Evolutionary conservation across 2,113 vertebrate species (phyloP), one percentile per base, ranked within the genome.

Genomic region (Antennarius striatus): DNA sequence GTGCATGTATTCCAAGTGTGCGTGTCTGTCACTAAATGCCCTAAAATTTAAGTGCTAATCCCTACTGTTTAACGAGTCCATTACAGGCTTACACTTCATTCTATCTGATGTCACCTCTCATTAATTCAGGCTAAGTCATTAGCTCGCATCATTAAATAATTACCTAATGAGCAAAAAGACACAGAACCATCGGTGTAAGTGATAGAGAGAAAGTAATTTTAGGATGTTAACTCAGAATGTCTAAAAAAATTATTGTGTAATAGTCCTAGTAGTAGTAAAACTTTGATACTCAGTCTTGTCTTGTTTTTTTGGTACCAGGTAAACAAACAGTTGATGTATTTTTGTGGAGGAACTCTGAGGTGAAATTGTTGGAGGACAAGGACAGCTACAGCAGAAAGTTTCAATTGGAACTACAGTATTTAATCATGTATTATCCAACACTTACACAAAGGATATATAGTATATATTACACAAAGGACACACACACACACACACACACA

Each of bases 111-210:
- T 83, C 86, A 90, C 75, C 81, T 79, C 67, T 77, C 81, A 86
- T 86, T 90, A 90, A 90, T 86, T 82, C 76, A 57, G 75, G 77
- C 68, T 43, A 89, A 86, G 85, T 86, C 83, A 90, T 92, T 86
- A 89, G 82, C 68, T 81, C 70, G 72, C 77, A 79, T 87, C 68
- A 63, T 88, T 89, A 88, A 82, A 86, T 90, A 90, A 91, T 88
- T 87, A 86, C 75, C 72, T 80, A 82, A 70, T 63, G 81, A 88
- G 79, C 79, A 79, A 75, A 81, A 86, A 82, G 80, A 77, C 77
- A 75, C 48, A 73, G 72, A 72, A 75, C 74, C 82, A 87, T 90
- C 74, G 83, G 86, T 51, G 57, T 14, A 15, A 12, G 40, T 16
- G 47, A 29, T 52, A 50, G 63, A 69, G 30, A 63, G 36, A 45